Percentiles rank a stretch among this genome's conserved stretches.
These are phyloP conservation scores for Drosophila conformis DNA, from an alignment of 2,888 invertebrate genomes.

Conservation along the genomic window DNA sequence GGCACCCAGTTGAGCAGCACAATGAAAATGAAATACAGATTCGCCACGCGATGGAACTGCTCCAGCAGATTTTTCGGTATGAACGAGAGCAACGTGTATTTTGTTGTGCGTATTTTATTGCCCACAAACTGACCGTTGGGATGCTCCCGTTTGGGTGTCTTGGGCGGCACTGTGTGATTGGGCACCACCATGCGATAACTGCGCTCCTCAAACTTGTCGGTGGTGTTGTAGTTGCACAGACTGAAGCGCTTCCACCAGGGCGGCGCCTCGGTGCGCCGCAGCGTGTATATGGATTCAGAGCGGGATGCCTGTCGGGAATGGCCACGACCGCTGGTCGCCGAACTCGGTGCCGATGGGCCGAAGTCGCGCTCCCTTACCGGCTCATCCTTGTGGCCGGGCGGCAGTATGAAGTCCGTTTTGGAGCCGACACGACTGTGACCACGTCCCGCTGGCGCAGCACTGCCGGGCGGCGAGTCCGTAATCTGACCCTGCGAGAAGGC, in stretches of 20 bases:
- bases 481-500: slow-evolving; percentile 96
- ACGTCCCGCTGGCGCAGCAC: slow-evolving; percentile 80
- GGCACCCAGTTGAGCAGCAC: slow-evolving; percentile 98
- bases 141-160: slow-evolving; percentile 91
- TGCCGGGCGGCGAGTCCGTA: slow-evolving; percentile 86
- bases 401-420: slow-evolving; percentile 95
- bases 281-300: slow-evolving; percentile 95
- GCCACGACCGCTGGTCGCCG: slow-evolving; percentile 86
- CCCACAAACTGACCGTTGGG: slow-evolving; percentile 93
- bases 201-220: slow-evolving; percentile 89
- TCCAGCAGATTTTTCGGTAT: slow-evolving; percentile 98
- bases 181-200: slow-evolving; percentile 91
- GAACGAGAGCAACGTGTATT: slow-evolving; percentile 97
- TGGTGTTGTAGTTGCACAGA: slow-evolving; percentile 87
- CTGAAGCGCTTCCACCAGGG: slow-evolving; percentile 90
- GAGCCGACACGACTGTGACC: slow-evolving; percentile 93
- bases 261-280: slow-evolving; percentile 90
- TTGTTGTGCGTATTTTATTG: slow-evolving; percentile 96
- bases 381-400: slow-evolving; percentile 92
- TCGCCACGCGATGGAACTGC: slow-evolving; percentile 98
- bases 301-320: slow-evolving; percentile 95
- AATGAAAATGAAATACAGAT: slow-evolving; percentile 98
- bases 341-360: slow-evolving; percentile 84
- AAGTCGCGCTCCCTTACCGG: slow-evolving; percentile 88
- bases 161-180: slow-evolving; percentile 93